Percentiles rank a stretch among this genome's conserved stretches.
Conservation (phyloP, 1,140 invertebrate species). For the Coelopa frigida region DNA sequence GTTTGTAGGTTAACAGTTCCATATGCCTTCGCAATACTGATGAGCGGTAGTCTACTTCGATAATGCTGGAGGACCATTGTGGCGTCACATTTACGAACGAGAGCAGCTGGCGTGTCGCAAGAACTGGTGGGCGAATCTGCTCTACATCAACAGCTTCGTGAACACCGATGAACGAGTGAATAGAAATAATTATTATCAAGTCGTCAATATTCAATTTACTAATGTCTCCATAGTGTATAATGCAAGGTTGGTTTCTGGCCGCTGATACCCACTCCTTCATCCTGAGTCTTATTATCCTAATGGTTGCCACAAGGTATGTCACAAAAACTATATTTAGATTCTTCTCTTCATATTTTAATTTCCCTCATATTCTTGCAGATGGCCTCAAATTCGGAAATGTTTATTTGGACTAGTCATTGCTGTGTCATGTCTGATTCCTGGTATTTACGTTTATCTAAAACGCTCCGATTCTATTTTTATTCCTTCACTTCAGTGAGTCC, state of each 20-base stretch:
- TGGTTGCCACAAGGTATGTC: slow-evolving; percentile 43
- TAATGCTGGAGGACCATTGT: slow-evolving; percentile 46
- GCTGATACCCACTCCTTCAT: slow-evolving; percentile 64
- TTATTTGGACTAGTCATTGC: slow-evolving; percentile 23
- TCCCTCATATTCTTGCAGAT: slow-evolving; percentile 24
- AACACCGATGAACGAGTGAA: slow-evolving; percentile 36
- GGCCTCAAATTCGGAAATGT: slow-evolving; percentile 36
- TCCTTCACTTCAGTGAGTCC: slow-evolving; percentile 49
- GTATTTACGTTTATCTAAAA: slow-evolving; percentile 44
- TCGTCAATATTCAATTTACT: neutral
- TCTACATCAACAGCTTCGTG: slow-evolving; percentile 59
- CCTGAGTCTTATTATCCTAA: slow-evolving; percentile 53
- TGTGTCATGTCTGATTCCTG: slow-evolving; percentile 45
- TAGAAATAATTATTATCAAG: neutral
- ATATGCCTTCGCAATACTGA: slow-evolving; percentile 49
- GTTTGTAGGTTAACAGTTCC: slow-evolving; percentile 47
- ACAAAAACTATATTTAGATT: too few relatives aligned
- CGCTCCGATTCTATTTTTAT: slow-evolving; percentile 47
- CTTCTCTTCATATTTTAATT: neutral
- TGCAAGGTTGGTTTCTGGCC: slow-evolving; percentile 66
- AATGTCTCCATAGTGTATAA: slow-evolving; percentile 52
- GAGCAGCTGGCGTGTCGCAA: slow-evolving; percentile 51
- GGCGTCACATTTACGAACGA: slow-evolving; percentile 44
- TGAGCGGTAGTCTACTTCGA: slow-evolving; percentile 49
- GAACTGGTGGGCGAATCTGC: slow-evolving; percentile 62